phyloP scores from a whole-genome alignment of 1,140 invertebrate genomes.

The Brachionus paranguensis region DNA sequence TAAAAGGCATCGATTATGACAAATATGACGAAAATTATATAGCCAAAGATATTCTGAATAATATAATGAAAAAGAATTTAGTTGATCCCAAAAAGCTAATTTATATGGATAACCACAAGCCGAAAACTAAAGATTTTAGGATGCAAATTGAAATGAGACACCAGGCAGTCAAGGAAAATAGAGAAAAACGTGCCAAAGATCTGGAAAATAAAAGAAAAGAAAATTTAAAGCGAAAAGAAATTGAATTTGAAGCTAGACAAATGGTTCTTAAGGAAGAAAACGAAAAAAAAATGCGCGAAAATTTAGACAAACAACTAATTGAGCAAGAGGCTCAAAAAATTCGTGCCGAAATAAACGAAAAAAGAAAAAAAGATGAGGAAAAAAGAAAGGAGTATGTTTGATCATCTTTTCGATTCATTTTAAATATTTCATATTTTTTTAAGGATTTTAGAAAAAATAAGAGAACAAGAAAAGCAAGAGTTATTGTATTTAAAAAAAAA shows the following conservation, averaged over 20 bases:
- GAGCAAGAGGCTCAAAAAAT: constrained; percentile 51
- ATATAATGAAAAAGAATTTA: constrained; percentile 45
- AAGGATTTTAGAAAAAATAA: neutral
- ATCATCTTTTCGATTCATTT: neutral
- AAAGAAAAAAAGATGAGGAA: constrained; percentile 45
- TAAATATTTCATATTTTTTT: neutral
- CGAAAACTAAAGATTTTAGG: constrained; percentile 43
- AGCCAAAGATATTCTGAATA: constrained; percentile 46
- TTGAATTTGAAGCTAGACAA: constrained; percentile 46
- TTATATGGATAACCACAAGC: constrained; percentile 42
- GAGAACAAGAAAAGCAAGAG: neutral
- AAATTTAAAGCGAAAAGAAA: constrained; percentile 47
- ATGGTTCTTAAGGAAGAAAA: constrained; percentile 49
- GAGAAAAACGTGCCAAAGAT: constrained; percentile 48
- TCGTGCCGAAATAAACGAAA: constrained; percentile 50
- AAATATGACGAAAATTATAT: constrained; percentile 45
- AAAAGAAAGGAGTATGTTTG: constrained; percentile 44
- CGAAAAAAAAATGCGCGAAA: constrained; percentile 44
- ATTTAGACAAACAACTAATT: constrained; percentile 49
- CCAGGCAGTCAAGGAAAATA: constrained; percentile 51
- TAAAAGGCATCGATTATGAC: constrained; percentile 43
- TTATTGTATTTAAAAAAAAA: neutral
- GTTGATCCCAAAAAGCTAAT: constrained; percentile 43
- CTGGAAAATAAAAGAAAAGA: constrained; percentile 44
- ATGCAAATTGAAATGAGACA: constrained; percentile 49